Evolutionary conservation across 2,113 vertebrate genomes (phyloP), one percentile per base, ranked within the genome.

Genomic region (Miniopterus natalensis): DNA sequence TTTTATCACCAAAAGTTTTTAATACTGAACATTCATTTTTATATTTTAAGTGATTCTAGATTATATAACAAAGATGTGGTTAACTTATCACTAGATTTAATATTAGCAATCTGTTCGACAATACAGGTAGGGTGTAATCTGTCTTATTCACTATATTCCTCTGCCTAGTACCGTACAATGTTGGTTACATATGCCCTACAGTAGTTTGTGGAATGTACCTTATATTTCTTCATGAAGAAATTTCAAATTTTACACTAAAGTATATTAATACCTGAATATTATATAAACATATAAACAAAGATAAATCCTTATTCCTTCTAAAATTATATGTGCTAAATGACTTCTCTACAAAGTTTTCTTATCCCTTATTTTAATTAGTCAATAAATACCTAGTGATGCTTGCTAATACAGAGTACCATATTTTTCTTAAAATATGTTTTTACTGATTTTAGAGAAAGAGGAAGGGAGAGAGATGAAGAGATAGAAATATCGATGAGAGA

Each of bases 1-100:
- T 81, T 65, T 92, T 88, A 75, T 63, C 42, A 57, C n/a, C 13
- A 40, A 21, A 94, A 65, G 11, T 49, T 92, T 86, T 92, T 83
- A 86, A 83, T 89, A 81, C 40, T 86, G 20, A 85, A 94, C 92
- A 70, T 63, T 70, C 6, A 59, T 27, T 20, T 71, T 80, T 78
- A 66, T 71, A 66, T 65, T 89, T 89, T 92, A 59, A 75, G 75
- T 40, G 6, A 90, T 59, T 86, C 75, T 79, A 83, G 55, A 71
- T 89, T 93, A 57, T 31, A 95, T 12, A 51, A 86, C 68, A 88
- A 9, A 74, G 14, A 45, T 42, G 13, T 14, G 80, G 23, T 36
- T 71, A 87, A 79, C 21, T 92, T 79, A 74, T 63, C 11, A 63
- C 49, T 31, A 85, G 59, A 77, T 71, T 75, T 71, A 90, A 29